Evolutionary conservation across 2,888 invertebrate genomes (phyloP), one percentile per base, ranked within the genome.

Genomic region (Melolontha melolontha): DNA sequence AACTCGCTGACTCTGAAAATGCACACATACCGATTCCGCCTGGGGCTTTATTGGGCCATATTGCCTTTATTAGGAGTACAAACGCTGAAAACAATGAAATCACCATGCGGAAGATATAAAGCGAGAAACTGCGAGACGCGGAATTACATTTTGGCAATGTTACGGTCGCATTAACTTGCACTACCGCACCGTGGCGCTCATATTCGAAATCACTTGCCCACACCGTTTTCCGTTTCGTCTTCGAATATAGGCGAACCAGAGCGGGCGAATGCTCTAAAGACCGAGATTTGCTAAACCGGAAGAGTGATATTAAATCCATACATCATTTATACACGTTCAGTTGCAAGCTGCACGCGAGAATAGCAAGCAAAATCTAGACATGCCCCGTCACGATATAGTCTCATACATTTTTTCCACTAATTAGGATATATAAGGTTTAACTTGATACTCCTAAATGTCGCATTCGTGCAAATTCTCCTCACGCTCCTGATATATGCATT

Each of bases 91-190:
- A 64, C 50, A 64, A 42, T 52, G 64, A 50, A 64, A 50, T 50
- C 64, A 52, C 51, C 50, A 52, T 63, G 40, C 50, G 63, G 63
- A 50, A 50, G 54, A 65, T 41, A 66, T 66, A 57, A 66, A 66
- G 52, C 66, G 57, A 55, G 54, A 66, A 57, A 66, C 55, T 66
- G 49, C 55, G 55, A 55, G 57, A 41, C 57, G 55, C 59, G 57
- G 57, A 65, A 69, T 69, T 62, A 65, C 65, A 69, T 69, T 69
- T 69, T 44, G 64, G 69, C 62, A 69, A 66, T 69, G 69, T 69
- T 69, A 69, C 62, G 69, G 66, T 69, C 66, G 51, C 69, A 66
- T 69, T 66, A 69, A 69, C 65, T 69, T 69, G 65, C 65, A 65
- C 57, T 41, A 22, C 55, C n/a, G 41, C 16, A 41, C 42, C 41